Percentiles rank a stretch among this genome's conserved stretches.
Evolutionary conservation across 2,113 vertebrate genomes (phyloP).

Genomic region (Sorex araneus): DNA sequence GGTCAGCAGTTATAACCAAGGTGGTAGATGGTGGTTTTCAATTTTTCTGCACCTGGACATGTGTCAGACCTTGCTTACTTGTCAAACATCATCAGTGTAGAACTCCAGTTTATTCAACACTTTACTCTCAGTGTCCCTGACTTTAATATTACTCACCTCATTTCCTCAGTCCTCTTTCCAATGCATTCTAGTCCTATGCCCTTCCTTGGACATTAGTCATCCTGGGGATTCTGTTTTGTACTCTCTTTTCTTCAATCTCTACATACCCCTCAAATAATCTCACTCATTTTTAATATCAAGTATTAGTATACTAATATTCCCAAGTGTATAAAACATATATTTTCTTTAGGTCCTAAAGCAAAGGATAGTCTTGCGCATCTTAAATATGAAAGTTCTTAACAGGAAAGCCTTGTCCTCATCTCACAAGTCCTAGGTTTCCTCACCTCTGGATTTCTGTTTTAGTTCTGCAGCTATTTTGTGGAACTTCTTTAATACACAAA

Average conservation of each 20-base stretch:
- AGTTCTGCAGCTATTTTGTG: background rate
- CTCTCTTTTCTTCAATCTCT: background rate
- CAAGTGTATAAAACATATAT: background rate
- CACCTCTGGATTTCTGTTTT: background rate
- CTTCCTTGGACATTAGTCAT: background rate
- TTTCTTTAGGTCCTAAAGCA: background rate
- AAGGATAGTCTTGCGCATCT: too few species aligned
- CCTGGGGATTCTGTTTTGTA: background rate
- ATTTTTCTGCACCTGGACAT: too few species aligned
- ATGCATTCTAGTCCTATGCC: background rate
- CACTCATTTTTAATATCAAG: conserved; percentile 33
- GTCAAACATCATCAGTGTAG: background rate
- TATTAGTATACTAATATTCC: background rate
- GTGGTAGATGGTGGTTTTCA: too few species aligned
- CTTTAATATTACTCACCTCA: background rate
- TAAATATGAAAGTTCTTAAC: too few species aligned
- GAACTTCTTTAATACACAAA: background rate
- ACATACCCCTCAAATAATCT: background rate
- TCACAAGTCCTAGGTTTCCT: background rate
- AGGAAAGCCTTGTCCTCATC: too few species aligned
- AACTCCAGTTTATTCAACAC: background rate
- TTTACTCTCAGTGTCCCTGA: background rate
- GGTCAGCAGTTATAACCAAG: too few species aligned
- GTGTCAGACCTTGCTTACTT: background rate
- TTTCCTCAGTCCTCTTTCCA: background rate